Evolutionary conservation across 2,888 invertebrate genomes (phyloP).

Genomic region (Folsomia manolachei): DNA sequence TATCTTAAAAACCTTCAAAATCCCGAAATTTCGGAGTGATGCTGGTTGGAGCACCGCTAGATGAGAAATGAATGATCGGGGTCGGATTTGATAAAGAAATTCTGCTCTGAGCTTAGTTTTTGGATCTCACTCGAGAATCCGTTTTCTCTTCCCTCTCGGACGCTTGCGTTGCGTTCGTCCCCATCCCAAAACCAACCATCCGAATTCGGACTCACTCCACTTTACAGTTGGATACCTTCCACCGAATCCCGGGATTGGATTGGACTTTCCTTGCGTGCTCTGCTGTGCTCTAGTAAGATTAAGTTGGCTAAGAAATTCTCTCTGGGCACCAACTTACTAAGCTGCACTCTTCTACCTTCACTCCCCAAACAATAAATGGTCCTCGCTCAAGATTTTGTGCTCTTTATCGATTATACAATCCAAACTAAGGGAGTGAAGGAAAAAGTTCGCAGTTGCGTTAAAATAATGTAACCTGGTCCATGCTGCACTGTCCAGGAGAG

Average conservation of each 20-base stretch:
- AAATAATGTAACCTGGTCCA: too few species aligned
- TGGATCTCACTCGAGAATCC: background rate
- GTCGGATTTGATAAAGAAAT: background rate
- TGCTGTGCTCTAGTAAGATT: too few species aligned
- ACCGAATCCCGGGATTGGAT: slow-evolving; percentile 1
- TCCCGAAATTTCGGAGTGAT: too few species aligned
- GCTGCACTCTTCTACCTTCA: background rate
- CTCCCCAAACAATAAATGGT: background rate
- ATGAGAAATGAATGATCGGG: background rate
- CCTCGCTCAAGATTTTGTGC: background rate
- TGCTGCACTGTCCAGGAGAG: too few species aligned
- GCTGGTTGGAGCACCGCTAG: background rate
- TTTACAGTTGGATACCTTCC: too few species aligned
- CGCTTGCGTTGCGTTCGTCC: background rate
- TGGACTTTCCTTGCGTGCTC: too few species aligned
- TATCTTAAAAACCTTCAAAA: too few species aligned
- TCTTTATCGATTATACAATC: background rate
- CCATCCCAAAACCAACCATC: background rate
- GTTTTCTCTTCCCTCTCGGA: background rate
- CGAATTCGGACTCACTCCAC: background rate
- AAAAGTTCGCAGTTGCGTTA: too few species aligned
- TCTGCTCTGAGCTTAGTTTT: background rate
- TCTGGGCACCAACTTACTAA: too few species aligned
- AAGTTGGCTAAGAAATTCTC: too few species aligned
- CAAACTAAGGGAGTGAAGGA: too few species aligned